Conservation (phyloP, 2,113 vertebrate species). For the Cryptomyrus ogoouensis region DNA sequence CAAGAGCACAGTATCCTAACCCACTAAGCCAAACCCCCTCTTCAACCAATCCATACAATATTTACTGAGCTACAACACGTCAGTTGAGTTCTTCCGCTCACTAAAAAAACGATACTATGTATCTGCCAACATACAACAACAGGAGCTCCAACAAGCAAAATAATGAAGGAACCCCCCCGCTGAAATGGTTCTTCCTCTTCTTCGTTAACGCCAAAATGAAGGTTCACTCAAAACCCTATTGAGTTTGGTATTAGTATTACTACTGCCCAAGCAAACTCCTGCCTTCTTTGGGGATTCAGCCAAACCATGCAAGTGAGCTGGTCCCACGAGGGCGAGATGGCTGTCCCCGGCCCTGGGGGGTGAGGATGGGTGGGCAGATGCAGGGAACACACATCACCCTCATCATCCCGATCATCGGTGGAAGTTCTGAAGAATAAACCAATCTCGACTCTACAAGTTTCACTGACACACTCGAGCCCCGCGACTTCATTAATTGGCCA, state of each 20-base stretch:
- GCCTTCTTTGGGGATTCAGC: background rate
- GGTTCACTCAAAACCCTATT: background rate
- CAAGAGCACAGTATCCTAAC: background rate
- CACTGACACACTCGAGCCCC: background rate
- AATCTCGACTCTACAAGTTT: background rate
- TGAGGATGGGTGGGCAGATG: background rate
- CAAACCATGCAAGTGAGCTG: background rate
- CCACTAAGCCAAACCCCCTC: background rate
- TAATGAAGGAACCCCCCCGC: background rate
- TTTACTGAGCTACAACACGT: background rate
- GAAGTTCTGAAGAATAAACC: background rate
- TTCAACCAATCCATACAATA: background rate
- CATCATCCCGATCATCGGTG: background rate
- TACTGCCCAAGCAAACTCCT: background rate
- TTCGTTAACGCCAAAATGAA: background rate
- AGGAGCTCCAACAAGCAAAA: background rate
- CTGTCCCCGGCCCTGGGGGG: background rate
- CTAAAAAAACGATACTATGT: background rate
- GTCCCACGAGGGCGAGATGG: background rate
- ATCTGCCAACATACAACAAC: background rate
- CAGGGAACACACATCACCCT: background rate
- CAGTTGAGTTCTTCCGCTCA: background rate
- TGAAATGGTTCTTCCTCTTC: background rate
- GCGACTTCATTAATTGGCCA: background rate
- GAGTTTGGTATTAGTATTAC: background rate